Evolutionary conservation across 2,113 vertebrate species (phyloP).

Genomic region (Oxyruncus cristatus): DNA sequence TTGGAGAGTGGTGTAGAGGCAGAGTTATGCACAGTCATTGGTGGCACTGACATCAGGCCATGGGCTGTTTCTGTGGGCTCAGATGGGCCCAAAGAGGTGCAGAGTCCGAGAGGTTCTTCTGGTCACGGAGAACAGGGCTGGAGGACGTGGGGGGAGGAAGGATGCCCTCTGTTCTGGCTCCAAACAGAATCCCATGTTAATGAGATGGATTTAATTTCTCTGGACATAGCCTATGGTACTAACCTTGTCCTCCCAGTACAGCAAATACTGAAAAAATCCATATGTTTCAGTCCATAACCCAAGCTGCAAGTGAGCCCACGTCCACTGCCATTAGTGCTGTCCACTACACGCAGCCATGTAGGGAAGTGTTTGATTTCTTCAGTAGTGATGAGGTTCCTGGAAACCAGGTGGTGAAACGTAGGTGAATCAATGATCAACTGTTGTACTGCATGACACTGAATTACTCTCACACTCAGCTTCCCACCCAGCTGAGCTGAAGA

Average conservation of each 20-base stretch:
- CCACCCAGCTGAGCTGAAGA: neutral
- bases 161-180: neutral
- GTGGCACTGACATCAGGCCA: neutral
- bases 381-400: neutral
- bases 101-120: neutral
- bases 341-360: accelerated
- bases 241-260: neutral
- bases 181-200: neutral
- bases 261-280: neutral
- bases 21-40: neutral
- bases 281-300: neutral
- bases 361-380: neutral
- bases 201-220: neutral
- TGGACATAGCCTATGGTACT: accelerated
- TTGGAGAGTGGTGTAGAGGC: neutral
- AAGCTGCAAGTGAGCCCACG: neutral
- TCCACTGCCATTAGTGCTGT: neutral
- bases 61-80: neutral
- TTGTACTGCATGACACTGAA: neutral
- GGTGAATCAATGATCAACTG: neutral
- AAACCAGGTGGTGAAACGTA: neutral
- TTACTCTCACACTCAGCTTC: neutral
- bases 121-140: too few species aligned
- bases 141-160: accelerated
- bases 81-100: neutral